Base-by-base conservation (phyloP, 35 echinoderm and acorn worm species). In the Anneissia japonica region DNA sequence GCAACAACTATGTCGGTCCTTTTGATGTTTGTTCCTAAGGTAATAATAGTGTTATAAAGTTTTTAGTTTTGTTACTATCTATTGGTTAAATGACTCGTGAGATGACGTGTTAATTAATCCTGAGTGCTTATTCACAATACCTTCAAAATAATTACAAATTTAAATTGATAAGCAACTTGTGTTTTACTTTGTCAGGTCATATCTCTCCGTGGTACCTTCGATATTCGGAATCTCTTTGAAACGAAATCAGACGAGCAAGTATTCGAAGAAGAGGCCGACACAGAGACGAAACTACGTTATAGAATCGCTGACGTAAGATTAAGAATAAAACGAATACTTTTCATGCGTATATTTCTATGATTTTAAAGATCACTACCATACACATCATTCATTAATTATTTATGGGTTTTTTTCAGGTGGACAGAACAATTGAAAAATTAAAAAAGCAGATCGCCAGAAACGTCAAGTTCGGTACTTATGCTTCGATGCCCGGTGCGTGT, bases 181-280 rank as follows among this genome's bases (percentile, higher is more conserved):
- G 74, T 85, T 74, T 37, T 84, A 9, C 16, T 46, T 84, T 12
- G 35, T 29, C 83, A 93, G 91, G 79, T 93, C 30, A 32, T 89
- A 12, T 74, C 55, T 38, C 31, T 93, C 0, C 86, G 82, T 73
- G 80, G 78, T 31, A 79, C 86, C 1, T 86, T 77, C 34, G 26
- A 79, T 77, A 75, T 86, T 30, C 72, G 84, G 12, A 41, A 35
- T 26, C 74, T 81, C 31, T 32, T 77, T 0, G 30, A 82, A 35
- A 86, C 43, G 10, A 76, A 83, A 35, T 56, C 87, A 9, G 86
- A 88, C 33, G 87, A 93, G 30, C 82, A 93, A 41, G 82, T 86
- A 29, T 89, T 89, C n/a, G 92, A 93, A 39, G 87, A 93, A 23
- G 92, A 93, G 86, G 91, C 89, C 7, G 92, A 93, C n/a, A 83